phyloP scores from a whole-genome alignment of 2,797 vertebrate species.

The Myotis vivesi region DNA sequence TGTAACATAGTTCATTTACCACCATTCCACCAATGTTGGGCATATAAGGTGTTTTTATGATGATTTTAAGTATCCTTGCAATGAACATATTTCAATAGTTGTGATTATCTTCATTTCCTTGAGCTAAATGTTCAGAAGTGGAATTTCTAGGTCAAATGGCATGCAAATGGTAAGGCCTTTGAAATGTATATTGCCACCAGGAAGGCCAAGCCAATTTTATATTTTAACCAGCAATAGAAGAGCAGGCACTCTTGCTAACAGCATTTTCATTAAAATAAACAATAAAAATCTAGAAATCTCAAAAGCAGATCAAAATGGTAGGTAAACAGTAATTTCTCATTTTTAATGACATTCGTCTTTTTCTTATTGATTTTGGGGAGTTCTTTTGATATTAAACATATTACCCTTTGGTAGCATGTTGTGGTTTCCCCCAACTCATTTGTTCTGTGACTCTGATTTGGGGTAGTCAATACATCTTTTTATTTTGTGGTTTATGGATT shows the following conservation, averaged over 20 bases:
- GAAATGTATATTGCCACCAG: neutral
- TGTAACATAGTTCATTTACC: neutral
- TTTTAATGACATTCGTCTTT: neutral
- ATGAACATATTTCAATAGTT: neutral
- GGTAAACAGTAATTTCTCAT: neutral
- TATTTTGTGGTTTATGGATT: constrained; percentile 49
- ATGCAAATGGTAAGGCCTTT: neutral
- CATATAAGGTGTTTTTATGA: neutral
- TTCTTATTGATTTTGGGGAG: neutral
- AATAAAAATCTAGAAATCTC: neutral
- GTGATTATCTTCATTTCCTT: neutral
- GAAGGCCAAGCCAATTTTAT: neutral
- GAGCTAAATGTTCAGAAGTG: neutral
- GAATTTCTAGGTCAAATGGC: neutral
- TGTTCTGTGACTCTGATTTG: neutral
- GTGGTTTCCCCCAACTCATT: neutral
- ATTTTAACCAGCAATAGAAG: neutral
- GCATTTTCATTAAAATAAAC: constrained; percentile 18
- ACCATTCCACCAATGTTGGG: neutral
- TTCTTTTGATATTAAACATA: neutral
- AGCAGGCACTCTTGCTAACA: neutral
- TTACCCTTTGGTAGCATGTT: neutral
- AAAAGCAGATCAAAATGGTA: neutral
- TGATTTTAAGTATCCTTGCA: neutral
- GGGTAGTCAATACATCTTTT: constrained; percentile 29